Base-by-base conservation (phyloP, 2,888 invertebrate genomes). In the Amiota mariae region DNA sequence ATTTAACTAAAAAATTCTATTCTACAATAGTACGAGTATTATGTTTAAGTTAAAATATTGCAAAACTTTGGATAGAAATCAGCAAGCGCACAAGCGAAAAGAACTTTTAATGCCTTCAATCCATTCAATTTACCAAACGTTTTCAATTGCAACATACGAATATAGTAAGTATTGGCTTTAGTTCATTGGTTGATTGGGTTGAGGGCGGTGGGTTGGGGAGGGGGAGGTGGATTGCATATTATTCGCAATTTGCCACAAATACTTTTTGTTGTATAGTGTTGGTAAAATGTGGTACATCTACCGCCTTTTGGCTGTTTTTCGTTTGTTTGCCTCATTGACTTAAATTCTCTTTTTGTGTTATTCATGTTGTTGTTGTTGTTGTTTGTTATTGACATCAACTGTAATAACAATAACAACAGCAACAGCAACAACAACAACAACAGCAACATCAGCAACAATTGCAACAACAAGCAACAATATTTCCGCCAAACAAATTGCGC, bases 401-500 rank as follows among this genome's bases (percentile, higher is more conserved):
- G 36, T 36, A 36, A 36, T 36, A 36, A 36, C 36, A 36, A 36
- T 36, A 36, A 36, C 36, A 36, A 59, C 48, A 36, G 56, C 48
- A 72, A n/a, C 57, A 48, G 67, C 48, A 66, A 70, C 56, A 71
- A 68, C 73, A n/a, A n/a, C n/a, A n/a, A n/a, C n/a, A n/a, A n/a
- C n/a, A 49, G 73, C 66, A 59, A 85, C 82, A 82, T n/a, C 57
- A 48, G 67, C 48, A 73, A 66, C 70, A 72, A 67, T 36, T 15
- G 46, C 67, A 72, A 10, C 57, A 48, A 68, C 47, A 51, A 49
- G 73, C 66, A 59, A 85, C 82, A 82, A 87, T 85, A 81, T 84
- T 79, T 84, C 81, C 80, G 80, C 78, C 81, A 79, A 82, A 86
- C 80, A 85, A 85, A 83, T 84, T 84, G 83, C 83, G 83, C 83